Evolutionary conservation across 1,140 invertebrate species (phyloP), one percentile per base, ranked within the genome.

Genomic region (Pseudoatta argentina): DNA sequence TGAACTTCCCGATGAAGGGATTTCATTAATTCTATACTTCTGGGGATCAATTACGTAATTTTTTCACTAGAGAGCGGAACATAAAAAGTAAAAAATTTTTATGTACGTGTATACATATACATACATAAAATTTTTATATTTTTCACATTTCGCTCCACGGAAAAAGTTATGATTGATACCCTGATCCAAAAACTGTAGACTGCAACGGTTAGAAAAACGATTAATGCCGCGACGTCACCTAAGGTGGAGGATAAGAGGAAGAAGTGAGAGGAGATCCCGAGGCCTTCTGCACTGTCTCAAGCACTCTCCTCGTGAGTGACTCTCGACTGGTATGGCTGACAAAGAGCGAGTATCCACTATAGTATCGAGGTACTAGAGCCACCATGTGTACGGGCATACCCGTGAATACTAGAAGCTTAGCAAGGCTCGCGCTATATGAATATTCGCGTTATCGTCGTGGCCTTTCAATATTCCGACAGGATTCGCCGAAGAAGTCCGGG

Each of bases 231-330:
- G 18, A 83, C 79, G 79, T 83, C 79, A 75, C 69, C 79, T 61
- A 83, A 87, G 88, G 86, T 87, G 83, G 86, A 91, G 88, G 89
- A 87, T 86, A 87, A 87, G 88, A 88, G 71, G 69, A 88, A 87
- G 63, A 51, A 61, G 55, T n/a, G 30, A 82, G 71, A 51, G 21
- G 85, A 86, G 51, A 61, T n/a, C 18, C 44, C 16, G 85, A 92
- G 91, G 91, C 92, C 93, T 92, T 92, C 92, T 93, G 93, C 92
- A 89, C 88, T 91, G 91, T 93, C 91, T 93, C 93, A 93, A 93
- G 92, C 89, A 87, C 86, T 79, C 83, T 82, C 48, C 63, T 87
- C 63, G 89, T 72, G 86, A 83, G 72, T 86, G 77, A 86, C 86
- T 91, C 92, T 90, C 88, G 87, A 91, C 82, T 87, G 86, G 87